These are phyloP conservation scores for Cairina moschata DNA, from an alignment of 2,113 vertebrate species.

Conservation along the genomic window DNA sequence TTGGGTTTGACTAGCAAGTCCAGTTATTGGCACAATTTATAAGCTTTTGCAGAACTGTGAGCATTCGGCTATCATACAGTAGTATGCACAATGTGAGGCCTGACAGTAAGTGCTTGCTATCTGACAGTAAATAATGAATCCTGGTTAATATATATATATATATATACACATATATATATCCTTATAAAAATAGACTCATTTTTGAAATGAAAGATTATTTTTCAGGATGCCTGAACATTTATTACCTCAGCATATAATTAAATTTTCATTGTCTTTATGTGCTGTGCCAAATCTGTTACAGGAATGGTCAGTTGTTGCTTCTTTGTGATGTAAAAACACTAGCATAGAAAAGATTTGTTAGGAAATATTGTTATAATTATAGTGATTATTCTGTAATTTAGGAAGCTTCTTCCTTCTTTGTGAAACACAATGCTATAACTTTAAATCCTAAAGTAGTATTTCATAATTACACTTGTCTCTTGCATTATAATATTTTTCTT, in stretches of 20 bases:
- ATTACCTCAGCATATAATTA: constrained; percentile 49
- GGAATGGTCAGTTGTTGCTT: constrained; percentile 24
- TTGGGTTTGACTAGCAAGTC: constrained; percentile 74
- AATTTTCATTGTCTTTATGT: constrained; percentile 35
- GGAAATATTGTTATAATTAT: background rate
- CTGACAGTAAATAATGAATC: constrained; percentile 50
- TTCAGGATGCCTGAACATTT: constrained; percentile 49
- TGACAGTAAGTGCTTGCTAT: constrained; percentile 58
- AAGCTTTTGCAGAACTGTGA: constrained; percentile 61
- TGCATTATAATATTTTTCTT: background rate
- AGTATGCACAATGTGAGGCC: constrained; percentile 51
- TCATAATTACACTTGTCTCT: background rate
- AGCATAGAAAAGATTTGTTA: background rate
- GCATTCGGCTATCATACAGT: constrained; percentile 48
- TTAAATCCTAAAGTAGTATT: background rate
- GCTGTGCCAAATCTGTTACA: constrained; percentile 10
- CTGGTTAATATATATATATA: background rate
- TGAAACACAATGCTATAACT: background rate
- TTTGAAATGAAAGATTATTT: constrained; percentile 46
- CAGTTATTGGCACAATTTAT: constrained; percentile 69
- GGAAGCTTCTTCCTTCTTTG: background rate
- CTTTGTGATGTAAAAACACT: background rate
- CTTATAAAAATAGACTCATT: constrained; percentile 11
- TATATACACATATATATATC: background rate
- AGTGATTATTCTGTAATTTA: background rate